Conservation (phyloP, 2,113 vertebrate genomes). For the Xenotilapia flavipinnis region DNA sequence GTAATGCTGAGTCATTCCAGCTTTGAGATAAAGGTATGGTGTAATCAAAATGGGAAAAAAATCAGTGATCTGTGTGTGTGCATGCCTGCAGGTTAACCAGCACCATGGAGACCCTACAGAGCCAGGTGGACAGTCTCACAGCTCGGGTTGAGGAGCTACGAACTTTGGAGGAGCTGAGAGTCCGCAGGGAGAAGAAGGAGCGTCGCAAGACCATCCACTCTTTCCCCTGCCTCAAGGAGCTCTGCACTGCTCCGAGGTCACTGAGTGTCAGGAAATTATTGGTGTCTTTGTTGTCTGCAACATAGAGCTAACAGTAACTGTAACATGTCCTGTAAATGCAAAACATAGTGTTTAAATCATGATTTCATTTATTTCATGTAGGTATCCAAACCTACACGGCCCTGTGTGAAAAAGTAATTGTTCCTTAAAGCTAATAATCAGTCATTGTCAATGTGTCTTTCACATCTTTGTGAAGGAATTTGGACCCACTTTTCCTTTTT, state of each 20-base stretch:
- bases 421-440: background rate
- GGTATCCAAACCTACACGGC: background rate
- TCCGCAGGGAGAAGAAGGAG: constrained; percentile 84
- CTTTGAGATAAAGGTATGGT: background rate
- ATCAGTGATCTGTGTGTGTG: background rate
- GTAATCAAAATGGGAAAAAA: background rate
- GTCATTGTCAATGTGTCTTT: background rate
- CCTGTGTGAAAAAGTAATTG: background rate
- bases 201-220: constrained; percentile 90
- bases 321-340: background rate
- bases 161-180: constrained; percentile 84
- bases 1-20: background rate
- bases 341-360: background rate
- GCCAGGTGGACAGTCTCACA: constrained; percentile 89
- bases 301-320: background rate
- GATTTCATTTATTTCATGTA: background rate
- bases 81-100: constrained; percentile 78
- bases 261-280: background rate
- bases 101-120: constrained; percentile 86
- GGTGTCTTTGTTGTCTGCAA: background rate
- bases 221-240: constrained; percentile 92
- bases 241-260: constrained; percentile 85
- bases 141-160: constrained; percentile 86
- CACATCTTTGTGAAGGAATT: background rate
- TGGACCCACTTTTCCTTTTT: background rate